A percentile compares a stretch with the other conserved stretches of the same genome.
Conservation (phyloP, 2,113 vertebrate genomes). For the Spheniscus mendiculus region DNA sequence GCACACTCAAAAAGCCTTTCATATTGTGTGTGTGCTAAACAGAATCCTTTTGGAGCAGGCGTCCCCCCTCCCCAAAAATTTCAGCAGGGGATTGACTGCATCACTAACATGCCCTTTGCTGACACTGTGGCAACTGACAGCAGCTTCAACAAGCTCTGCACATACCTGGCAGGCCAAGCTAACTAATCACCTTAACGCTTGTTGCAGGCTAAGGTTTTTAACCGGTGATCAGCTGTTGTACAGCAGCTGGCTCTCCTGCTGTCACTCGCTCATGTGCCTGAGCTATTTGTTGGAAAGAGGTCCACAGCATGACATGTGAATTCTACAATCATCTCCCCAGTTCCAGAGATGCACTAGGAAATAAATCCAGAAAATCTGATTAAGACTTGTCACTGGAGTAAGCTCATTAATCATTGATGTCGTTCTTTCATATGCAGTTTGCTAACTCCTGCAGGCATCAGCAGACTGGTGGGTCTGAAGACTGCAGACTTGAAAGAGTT, state of each 20-base stretch:
- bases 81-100: background rate
- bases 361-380: conserved; percentile 52
- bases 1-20: background rate
- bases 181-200: background rate
- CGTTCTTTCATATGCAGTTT: background rate
- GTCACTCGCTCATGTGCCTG: background rate
- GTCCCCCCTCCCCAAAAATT: background rate
- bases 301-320: background rate
- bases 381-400: background rate
- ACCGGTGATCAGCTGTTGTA: background rate
- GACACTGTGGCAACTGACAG: too few relatives aligned
- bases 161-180: background rate
- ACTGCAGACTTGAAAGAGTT: background rate
- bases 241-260: background rate
- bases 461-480: background rate
- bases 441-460: background rate
- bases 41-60: background rate
- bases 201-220: background rate
- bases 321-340: background rate
- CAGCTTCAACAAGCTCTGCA: background rate
- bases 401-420: conserved; percentile 18
- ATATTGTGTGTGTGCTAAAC: background rate
- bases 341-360: background rate
- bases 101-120: background rate
- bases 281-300: background rate